Conservation (phyloP, 2,113 vertebrate genomes). For the Montifringilla adamsi region DNA sequence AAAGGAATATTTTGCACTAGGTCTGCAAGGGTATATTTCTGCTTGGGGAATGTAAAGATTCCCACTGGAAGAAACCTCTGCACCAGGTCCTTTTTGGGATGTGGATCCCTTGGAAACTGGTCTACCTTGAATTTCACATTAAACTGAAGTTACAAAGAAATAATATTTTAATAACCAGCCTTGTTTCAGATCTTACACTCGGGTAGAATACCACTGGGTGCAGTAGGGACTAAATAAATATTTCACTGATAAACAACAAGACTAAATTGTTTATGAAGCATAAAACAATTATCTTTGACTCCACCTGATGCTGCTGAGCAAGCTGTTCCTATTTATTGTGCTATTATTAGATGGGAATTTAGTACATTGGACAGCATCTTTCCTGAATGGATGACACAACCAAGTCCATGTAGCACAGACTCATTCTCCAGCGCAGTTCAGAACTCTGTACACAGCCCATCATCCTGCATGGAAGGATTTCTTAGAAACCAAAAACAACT, state of each 20-base stretch:
- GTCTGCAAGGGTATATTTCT: not conserved
- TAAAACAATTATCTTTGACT: constrained; percentile 28
- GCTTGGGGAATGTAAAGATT: not conserved
- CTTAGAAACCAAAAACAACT: not conserved
- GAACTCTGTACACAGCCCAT: not conserved
- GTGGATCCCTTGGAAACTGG: not conserved
- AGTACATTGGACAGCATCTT: not conserved
- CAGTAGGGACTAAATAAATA: not conserved
- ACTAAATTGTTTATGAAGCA: constrained; percentile 9
- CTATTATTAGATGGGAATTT: not conserved
- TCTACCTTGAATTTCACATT: not conserved
- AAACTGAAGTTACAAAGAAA: not conserved
- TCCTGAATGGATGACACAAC: not conserved
- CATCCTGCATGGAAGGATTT: not conserved
- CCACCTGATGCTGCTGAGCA: constrained; percentile 34
- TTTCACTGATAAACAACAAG: not conserved
- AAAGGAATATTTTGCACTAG: not conserved
- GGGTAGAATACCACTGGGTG: not conserved
- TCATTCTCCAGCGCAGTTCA: not conserved
- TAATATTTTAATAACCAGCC: not conserved
- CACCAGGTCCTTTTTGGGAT: not conserved
- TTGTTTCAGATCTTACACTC: not conserved
- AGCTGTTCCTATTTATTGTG: constrained; percentile 2
- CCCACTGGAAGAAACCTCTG: not conserved
- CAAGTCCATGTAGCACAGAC: not conserved